Conservation (phyloP, 2,797 vertebrate species). For the Heterohyrax brucei region DNA sequence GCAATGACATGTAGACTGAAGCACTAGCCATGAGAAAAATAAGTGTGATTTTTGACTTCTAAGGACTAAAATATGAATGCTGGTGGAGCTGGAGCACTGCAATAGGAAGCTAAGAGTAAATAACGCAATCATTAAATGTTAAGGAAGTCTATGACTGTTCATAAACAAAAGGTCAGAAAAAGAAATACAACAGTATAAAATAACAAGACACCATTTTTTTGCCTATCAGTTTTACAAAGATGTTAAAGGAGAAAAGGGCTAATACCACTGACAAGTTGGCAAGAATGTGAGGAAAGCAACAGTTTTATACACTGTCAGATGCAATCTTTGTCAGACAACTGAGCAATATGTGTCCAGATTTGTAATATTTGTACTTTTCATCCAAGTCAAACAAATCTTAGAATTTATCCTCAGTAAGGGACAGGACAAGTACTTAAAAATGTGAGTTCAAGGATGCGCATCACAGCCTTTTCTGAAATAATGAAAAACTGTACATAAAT, state of each 20-base stretch:
- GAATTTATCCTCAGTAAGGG: neutral
- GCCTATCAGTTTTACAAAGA: neutral
- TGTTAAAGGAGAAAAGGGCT: too few species aligned
- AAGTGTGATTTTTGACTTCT: neutral
- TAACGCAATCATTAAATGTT: rapidly evolving
- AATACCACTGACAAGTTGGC: neutral
- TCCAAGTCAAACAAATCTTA: neutral
- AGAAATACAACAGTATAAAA: neutral
- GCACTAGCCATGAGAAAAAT: neutral
- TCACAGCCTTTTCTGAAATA: neutral
- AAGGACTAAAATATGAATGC: neutral
- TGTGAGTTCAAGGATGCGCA: neutral
- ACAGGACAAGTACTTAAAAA: neutral
- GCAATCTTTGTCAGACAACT: neutral
- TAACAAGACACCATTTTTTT: neutral
- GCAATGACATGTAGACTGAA: neutral
- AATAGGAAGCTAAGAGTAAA: neutral
- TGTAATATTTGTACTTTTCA: neutral
- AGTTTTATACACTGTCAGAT: neutral
- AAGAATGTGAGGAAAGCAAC: neutral
- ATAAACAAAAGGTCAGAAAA: neutral
- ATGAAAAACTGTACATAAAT: neutral
- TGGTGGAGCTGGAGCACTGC: rapidly evolving
- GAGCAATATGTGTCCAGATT: neutral
- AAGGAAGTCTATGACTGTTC: neutral